Conservation (phyloP, 1,140 invertebrate genomes). For the Cepaea nemoralis region DNA sequence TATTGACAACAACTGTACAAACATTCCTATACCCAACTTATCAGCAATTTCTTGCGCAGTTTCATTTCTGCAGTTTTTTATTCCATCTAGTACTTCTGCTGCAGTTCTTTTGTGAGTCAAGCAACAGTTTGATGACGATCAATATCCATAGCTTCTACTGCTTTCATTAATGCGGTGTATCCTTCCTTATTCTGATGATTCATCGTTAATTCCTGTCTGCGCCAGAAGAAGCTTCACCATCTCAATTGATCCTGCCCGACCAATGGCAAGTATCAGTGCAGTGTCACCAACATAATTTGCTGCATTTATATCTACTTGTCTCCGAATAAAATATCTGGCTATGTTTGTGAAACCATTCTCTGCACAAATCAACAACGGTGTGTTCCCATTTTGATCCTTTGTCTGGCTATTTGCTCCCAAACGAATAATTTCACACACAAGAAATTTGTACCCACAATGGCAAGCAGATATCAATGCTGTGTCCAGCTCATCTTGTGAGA, state of each 20-base stretch:
- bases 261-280: not conserved
- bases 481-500: not conserved
- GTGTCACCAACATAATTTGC: not conserved
- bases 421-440: not conserved
- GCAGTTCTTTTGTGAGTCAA: not conserved
- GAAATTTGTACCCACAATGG: not conserved
- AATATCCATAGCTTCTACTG: not conserved
- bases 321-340: not conserved
- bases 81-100: no score
- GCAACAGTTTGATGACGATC: not conserved
- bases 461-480: not conserved
- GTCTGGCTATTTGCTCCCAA: not conserved
- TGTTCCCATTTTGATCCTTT: not conserved
- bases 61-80: not conserved
- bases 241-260: not conserved
- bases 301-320: not conserved
- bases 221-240: not conserved
- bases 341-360: not conserved
- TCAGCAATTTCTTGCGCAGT: not conserved
- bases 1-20: not conserved
- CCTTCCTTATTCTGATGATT: not conserved
- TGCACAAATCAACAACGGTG: not conserved
- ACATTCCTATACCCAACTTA: not conserved
- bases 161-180: slow-evolving; percentile 8
- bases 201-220: not conserved